Evolutionary conservation across 1,140 invertebrate species (phyloP), one percentile per base, ranked within the genome.

Genomic region (Pogonomyrmex californicus): DNA sequence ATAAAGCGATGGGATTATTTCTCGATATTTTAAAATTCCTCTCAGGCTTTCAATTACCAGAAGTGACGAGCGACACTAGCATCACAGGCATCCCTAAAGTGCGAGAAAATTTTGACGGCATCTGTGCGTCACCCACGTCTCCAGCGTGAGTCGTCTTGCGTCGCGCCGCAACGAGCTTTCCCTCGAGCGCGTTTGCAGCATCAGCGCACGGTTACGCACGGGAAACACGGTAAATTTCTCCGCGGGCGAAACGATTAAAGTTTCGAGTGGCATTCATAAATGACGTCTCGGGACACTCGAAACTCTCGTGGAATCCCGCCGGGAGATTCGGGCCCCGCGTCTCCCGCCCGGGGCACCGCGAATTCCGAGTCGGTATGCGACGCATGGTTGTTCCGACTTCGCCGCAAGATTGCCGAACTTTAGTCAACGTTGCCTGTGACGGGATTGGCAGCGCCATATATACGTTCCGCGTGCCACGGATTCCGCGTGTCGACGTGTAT

Each of bases 231-330:
- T 83, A 68, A 65, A 60, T 63, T 30, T 66, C 44, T 54, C 38
- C 36, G 56, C 47, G 66, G 78, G 88, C 79, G 77, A 73, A 78
- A 63, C 78, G 81, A 89, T 90, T 83, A 86, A 86, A 87, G 81
- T 83, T 89, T 73, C 66, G 66, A 77, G 73, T 49, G 65, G 54
- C 47, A 58, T 60, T 65, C 62, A 82, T 68, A 75, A 81, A 73
- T n/a, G 81, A 87, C 51, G 85, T 62, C 51, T 85, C 73, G 78
- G 78, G 63, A 56, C 86, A 56, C 85, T 83, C 30, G 82, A 87
- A 88, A 88, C 82, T 89, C 75, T 63, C 63, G 38, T 47, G 87
- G 78, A 87, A 87, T 88, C 47, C 62, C 85, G 30, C 5, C 6
- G 30, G 51, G 70, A 36, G 44, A 30, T 30, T 38, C 30, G 23